phyloP scores from a whole-genome alignment of 2,797 vertebrate genomes.

The Enoplosus armatus region DNA sequence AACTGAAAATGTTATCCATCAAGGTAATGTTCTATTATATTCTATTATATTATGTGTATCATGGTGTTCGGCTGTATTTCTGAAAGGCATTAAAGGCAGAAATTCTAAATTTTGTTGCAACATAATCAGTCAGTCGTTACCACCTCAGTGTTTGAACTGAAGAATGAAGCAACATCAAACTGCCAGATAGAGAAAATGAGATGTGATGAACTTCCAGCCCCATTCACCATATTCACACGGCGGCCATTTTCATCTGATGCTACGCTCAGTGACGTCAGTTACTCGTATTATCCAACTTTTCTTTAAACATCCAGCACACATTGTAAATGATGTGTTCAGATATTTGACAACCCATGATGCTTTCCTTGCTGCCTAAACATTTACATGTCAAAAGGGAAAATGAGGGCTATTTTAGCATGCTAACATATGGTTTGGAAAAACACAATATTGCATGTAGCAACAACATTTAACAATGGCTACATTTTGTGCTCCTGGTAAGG shows the following conservation, averaged over 20 bases:
- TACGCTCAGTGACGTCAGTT: too few relatives aligned
- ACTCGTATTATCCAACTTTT: not conserved
- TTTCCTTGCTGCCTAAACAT: not conserved
- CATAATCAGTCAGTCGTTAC: not conserved
- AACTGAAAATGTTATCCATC: not conserved
- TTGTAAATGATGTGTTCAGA: not conserved
- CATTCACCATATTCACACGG: too few relatives aligned
- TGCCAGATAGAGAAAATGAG: not conserved
- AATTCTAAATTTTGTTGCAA: not conserved
- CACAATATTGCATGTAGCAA: not conserved
- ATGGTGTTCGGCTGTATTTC: not conserved
- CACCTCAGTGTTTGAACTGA: slow-evolving; percentile 6
- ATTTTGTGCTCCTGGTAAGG: not conserved
- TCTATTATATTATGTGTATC: not conserved
- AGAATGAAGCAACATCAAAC: not conserved
- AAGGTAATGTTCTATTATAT: not conserved
- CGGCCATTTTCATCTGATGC: too few relatives aligned
- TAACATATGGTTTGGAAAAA: not conserved
- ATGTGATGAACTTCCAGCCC: not conserved
- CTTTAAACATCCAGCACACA: not conserved
- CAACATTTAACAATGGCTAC: not conserved
- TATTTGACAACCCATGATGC: not conserved
- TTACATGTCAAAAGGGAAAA: not conserved
- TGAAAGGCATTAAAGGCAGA: not conserved
- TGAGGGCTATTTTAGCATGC: not conserved